Evolutionary conservation across 2,797 vertebrate genomes (phyloP).

Genomic region (Pantherophis vulpinus): DNA sequence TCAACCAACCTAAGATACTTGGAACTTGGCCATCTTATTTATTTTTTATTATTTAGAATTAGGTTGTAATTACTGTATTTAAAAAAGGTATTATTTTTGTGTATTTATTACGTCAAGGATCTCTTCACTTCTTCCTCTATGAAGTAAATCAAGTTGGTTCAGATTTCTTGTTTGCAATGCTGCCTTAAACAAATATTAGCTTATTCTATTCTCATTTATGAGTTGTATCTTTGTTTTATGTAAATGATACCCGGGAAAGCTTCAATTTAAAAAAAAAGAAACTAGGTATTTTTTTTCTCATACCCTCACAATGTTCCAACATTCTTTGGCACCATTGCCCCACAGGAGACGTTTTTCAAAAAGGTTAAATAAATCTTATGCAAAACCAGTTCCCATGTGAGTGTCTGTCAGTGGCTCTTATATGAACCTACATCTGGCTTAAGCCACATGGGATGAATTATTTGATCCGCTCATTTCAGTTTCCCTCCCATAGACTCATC

Average conservation of each 20-base stretch:
- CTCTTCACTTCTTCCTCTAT: not conserved
- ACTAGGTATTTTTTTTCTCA: constrained; percentile 14
- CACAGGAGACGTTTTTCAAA: constrained; percentile 53
- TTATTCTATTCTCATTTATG: not conserved
- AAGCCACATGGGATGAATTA: constrained; percentile 51
- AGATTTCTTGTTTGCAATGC: not conserved
- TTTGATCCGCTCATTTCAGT: constrained; percentile 3
- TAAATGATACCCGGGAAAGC: not conserved
- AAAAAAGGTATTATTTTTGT: not conserved
- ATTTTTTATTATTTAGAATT: not conserved
- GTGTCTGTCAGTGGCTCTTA: constrained; percentile 44
- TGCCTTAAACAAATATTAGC: not conserved
- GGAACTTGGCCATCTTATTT: not conserved
- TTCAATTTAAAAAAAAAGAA: not conserved
- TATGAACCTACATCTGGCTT: constrained; percentile 49
- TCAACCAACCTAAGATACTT: not conserved
- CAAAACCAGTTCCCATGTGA: constrained; percentile 38
- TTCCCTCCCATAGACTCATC: constrained; percentile 50
- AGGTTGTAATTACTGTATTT: not conserved
- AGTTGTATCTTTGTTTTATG: not conserved
- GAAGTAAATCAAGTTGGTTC: not conserved
- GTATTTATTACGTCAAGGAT: not conserved
- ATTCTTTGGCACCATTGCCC: constrained; percentile 52
- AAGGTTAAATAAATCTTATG: constrained; percentile 48
- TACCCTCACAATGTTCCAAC: constrained; percentile 50